Percentiles rank a stretch among this genome's conserved stretches.
phyloP scores from a whole-genome alignment of 37 sponge, comb jelly and placozoan genomes.

The Cliona cf. orientalis region DNA sequence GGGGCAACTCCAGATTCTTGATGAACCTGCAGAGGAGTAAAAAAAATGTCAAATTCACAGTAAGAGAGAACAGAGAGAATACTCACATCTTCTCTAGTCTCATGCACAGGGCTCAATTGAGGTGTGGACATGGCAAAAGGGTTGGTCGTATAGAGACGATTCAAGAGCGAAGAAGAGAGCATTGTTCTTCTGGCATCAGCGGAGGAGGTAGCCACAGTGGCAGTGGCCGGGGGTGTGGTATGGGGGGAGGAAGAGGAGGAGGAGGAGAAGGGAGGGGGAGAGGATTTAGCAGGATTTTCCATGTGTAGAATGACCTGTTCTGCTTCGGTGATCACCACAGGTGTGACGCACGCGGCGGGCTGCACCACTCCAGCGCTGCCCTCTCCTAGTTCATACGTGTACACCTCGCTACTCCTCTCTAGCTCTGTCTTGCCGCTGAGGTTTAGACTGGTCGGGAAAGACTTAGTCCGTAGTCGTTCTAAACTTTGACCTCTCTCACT shows the following conservation, averaged over 20 bases:
- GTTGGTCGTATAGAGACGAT: neutral
- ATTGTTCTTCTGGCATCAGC: neutral
- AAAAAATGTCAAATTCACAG: no score
- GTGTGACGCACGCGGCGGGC: neutral
- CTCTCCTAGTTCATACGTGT: conserved; percentile 10
- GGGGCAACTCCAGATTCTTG: no score
- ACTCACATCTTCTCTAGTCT: neutral
- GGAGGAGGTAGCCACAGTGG: neutral
- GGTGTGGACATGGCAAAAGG: conserved; percentile 24
- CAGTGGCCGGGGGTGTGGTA: neutral
- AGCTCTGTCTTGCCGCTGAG: no score
- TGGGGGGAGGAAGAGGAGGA: neutral
- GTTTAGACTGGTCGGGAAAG: no score
- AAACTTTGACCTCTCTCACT: no score
- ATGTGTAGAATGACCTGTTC: neutral
- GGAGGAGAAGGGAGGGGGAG: neutral
- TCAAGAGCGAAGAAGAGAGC: neutral
- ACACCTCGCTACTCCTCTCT: no score
- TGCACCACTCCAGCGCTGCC: neutral
- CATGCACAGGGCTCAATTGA: conserved; percentile 17
- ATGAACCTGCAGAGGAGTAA: no score
- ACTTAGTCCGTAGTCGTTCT: no score
- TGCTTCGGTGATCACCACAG: neutral
- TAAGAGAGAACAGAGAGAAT: neutral
- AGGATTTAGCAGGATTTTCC: neutral